Evolutionary conservation across 2,888 invertebrate species (phyloP).

Genomic region (Eupithecia centaureata): DNA sequence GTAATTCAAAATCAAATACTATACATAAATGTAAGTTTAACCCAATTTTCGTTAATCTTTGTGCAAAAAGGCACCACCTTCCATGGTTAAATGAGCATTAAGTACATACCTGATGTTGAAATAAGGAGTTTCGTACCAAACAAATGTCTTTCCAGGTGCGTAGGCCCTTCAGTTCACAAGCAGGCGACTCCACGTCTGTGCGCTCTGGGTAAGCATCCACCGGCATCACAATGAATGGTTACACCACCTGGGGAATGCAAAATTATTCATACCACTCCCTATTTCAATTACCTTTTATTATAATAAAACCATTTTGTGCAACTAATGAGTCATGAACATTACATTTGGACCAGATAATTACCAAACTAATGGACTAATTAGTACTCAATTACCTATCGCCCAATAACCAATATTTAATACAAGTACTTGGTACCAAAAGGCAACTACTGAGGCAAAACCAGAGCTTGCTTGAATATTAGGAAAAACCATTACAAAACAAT

Average conservation of each 20-base stretch:
- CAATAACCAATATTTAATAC: background rate
- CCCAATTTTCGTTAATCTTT: background rate
- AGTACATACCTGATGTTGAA: conserved; percentile 79
- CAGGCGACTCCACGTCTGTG: conserved; percentile 83
- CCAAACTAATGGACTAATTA: background rate
- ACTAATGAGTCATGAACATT: background rate
- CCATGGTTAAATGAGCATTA: conserved; percentile 8
- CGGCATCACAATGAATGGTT: conserved; percentile 84
- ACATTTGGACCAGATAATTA: background rate
- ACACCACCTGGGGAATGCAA: conserved; percentile 68
- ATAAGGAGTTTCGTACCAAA: conserved; percentile 81
- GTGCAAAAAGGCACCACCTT: background rate
- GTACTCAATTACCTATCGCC: background rate
- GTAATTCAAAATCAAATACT: conserved; percentile 1
- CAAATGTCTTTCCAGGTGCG: conserved; percentile 84
- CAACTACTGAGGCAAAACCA: background rate
- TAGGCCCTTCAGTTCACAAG: conserved; percentile 82
- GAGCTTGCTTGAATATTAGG: background rate
- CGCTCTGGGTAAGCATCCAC: conserved; percentile 83
- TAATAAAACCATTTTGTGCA: background rate
- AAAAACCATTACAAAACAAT: background rate
- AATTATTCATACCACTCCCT: background rate
- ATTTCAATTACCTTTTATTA: background rate
- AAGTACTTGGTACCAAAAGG: background rate
- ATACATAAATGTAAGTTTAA: background rate